Base-by-base conservation (phyloP, 1,140 invertebrate species). In the Drosophila pseudoananassae region DNA sequence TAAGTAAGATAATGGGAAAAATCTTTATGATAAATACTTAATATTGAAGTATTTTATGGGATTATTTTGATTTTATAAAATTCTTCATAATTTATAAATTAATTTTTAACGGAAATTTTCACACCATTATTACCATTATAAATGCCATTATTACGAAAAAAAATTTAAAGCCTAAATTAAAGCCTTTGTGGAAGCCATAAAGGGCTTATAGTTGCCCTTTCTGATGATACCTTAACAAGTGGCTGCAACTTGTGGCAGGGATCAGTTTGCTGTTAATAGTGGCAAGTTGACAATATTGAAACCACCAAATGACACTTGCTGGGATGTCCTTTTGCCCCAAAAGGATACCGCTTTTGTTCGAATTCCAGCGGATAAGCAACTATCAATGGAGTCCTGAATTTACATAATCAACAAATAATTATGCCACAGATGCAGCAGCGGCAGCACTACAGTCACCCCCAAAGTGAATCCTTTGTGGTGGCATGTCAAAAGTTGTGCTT, bases 341-440 rank as follows among this genome's bases (percentile, higher is more conserved):
- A 6, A 9, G 9, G 52, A 9, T 25, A 33, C 14, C 20, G 43
- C 15, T 9, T 17, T 20, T 55, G 50, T 20, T 15, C 12, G 45
- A 25, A 51, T 53, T 51, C 46, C 29, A 46, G 40, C 29, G 66
- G 49, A 17, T 72, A 54, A 73, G 63, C 56, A 64, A 78, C 78
- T 79, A 84, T 84, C 81, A 83, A 83, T 76, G 73, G 79, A 79
- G 76, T 75, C 63, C 57, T 29, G 66, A 72, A 87, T 87, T 87
- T 88, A 76, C 83, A 87, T 87, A 87, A 87, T 87, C 83, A 88
- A 87, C 66, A 87, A 88, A 87, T 87, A 87, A 87, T 87, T 87
- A 87, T 87, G 82, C 83, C 64, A 23, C 83, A 87, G 83, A 76
- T 82, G 78, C 58, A 55, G 57, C 55, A 50, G 25, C 7, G 49